These are phyloP conservation scores for Ginglymostoma cirratum DNA, from an alignment of 2,113 vertebrate species.

Conservation along the genomic window DNA sequence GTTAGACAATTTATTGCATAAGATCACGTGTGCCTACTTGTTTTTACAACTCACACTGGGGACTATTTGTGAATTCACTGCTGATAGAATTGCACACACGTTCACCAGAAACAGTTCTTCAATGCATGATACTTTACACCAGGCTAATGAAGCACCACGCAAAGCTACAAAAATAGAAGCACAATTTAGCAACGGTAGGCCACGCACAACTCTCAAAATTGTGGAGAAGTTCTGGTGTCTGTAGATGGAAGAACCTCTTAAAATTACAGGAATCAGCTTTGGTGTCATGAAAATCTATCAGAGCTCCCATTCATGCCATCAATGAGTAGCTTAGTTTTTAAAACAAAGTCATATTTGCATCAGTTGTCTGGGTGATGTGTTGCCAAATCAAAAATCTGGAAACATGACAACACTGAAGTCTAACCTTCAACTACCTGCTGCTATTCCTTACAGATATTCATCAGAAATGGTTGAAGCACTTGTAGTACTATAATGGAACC, in stretches of 20 bases:
- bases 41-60: not conserved
- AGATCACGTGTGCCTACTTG: too few species aligned
- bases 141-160: too few species aligned
- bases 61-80: not conserved
- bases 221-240: not conserved
- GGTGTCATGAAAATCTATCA: not conserved
- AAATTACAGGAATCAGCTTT: not conserved
- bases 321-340: not conserved
- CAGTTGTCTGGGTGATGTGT: not conserved
- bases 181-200: too few species aligned
- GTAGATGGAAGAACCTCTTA: not conserved
- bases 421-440: too few species aligned
- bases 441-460: not conserved
- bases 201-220: not conserved
- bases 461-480: not conserved
- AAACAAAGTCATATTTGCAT: not conserved
- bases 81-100: not conserved
- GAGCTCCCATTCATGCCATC: not conserved
- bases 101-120: not conserved
- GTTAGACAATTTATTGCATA: not conserved
- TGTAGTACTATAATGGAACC: not conserved
- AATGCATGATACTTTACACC: too few species aligned
- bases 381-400: not conserved
- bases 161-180: too few species aligned
- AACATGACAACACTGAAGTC: not conserved